Evolutionary conservation across 1,140 invertebrate genomes (phyloP).

Genomic region (Pararge aegeria): DNA sequence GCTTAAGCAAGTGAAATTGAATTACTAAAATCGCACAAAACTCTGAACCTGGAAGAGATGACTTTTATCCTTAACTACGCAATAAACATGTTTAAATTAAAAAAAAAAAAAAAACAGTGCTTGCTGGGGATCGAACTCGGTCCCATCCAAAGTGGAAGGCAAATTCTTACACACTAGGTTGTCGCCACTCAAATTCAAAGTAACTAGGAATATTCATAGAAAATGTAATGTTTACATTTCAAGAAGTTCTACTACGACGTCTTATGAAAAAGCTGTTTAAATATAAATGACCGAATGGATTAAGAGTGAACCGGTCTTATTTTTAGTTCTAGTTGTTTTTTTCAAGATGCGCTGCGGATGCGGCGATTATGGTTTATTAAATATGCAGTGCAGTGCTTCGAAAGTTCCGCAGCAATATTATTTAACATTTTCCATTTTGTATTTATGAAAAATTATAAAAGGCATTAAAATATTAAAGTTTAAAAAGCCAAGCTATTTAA

Average conservation of each 20-base stretch:
- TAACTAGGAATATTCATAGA: no score
- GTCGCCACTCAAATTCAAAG: no score
- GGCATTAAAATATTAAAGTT: constrained; percentile 8
- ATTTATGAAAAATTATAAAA: background rate
- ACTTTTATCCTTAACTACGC: no score
- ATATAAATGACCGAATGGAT: constrained; percentile 12
- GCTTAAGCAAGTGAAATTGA: no score
- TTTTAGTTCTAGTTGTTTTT: background rate
- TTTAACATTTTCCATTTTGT: background rate
- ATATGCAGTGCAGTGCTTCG: background rate
- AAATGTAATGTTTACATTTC: background rate
- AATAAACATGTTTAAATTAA: no score
- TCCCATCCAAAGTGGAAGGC: no score
- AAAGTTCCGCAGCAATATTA: background rate
- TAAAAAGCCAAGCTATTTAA: no score
- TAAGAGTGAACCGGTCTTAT: background rate
- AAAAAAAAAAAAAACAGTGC: no score
- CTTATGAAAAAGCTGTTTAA: constrained; percentile 7
- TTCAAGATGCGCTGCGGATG: background rate
- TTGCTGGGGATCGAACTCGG: no score
- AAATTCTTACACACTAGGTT: no score
- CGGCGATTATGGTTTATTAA: constrained; percentile 2
- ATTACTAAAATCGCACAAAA: no score
- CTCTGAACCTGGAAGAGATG: no score
- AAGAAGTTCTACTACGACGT: background rate